Evolutionary conservation across 2,888 invertebrate species (phyloP).

Genomic region (Erebia aethiops): DNA sequence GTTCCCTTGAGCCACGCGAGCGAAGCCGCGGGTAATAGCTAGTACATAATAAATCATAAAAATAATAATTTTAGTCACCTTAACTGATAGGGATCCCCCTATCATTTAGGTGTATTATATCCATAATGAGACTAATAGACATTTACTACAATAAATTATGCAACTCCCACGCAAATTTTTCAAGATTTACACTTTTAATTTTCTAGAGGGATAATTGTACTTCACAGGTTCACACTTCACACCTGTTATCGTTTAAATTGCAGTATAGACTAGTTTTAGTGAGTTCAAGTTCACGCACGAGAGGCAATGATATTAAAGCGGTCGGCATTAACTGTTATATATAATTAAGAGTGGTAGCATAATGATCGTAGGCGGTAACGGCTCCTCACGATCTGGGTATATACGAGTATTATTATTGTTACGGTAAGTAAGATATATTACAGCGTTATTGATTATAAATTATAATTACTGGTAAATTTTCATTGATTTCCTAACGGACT

Average conservation of each 20-base stretch:
- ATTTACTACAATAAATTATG: neutral
- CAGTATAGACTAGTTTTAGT: neutral
- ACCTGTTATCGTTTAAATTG: too few species aligned
- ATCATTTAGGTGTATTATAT: too few species aligned
- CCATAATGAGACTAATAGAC: neutral
- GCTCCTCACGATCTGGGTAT: conserved; percentile 41
- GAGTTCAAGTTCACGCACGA: conserved; percentile 23
- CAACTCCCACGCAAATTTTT: neutral
- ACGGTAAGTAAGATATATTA: conserved; percentile 13
- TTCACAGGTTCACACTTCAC: neutral
- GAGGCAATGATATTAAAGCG: conserved; percentile 35
- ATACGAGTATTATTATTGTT: conserved; percentile 17
- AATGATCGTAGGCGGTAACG: conserved; percentile 72
- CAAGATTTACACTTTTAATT: neutral
- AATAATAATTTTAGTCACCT: too few species aligned
- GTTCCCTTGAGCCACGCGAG: too few species aligned
- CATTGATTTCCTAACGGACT: too few species aligned
- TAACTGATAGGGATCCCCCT: too few species aligned
- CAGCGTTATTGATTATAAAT: neutral
- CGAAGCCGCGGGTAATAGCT: too few species aligned
- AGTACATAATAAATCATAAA: too few species aligned
- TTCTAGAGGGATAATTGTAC: neutral
- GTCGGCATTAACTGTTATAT: conserved; percentile 70
- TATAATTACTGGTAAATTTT: too few species aligned
- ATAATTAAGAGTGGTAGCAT: conserved; percentile 77